Conservation (phyloP, 1,140 invertebrate genomes). For the Drepana arcuata region DNA sequence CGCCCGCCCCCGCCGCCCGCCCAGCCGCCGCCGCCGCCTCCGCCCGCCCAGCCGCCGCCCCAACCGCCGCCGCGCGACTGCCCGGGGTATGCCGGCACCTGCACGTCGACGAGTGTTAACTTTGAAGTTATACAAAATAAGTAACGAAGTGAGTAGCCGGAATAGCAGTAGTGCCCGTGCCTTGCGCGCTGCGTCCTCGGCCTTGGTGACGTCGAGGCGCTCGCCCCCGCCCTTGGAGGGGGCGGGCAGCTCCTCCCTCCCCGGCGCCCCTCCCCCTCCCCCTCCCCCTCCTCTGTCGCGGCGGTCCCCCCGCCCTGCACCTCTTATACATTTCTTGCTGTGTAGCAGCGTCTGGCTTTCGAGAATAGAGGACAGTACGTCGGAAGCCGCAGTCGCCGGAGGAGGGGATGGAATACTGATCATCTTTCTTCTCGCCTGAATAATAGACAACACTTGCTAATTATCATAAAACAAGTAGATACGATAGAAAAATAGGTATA, state of each 20-base stretch:
- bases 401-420: constrained; percentile 50
- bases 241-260: too few relatives aligned
- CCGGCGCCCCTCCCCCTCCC: too few relatives aligned
- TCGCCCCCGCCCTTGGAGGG: constrained; percentile 32
- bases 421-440: constrained; percentile 68
- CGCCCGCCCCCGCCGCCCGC: background rate
- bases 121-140: too few relatives aligned
- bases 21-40: constrained; percentile 17
- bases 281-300: too few relatives aligned
- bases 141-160: too few relatives aligned
- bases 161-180: too few relatives aligned
- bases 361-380: constrained; percentile 83
- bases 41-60: constrained; percentile 55
- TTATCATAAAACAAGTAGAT: too few relatives aligned
- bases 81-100: constrained; percentile 76
- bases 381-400: constrained; percentile 45
- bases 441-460: too few relatives aligned
- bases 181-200: constrained; percentile 48
- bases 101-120: too few relatives aligned
- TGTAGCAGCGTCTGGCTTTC: constrained; percentile 82
- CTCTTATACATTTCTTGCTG: too few relatives aligned
- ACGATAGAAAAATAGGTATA: too few relatives aligned
- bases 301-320: too few relatives aligned
- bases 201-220: constrained; percentile 43
- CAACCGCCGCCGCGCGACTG: constrained; percentile 56